Conservation (phyloP, 2,113 vertebrate species). For the Sminthopsis crassicaudata region DNA sequence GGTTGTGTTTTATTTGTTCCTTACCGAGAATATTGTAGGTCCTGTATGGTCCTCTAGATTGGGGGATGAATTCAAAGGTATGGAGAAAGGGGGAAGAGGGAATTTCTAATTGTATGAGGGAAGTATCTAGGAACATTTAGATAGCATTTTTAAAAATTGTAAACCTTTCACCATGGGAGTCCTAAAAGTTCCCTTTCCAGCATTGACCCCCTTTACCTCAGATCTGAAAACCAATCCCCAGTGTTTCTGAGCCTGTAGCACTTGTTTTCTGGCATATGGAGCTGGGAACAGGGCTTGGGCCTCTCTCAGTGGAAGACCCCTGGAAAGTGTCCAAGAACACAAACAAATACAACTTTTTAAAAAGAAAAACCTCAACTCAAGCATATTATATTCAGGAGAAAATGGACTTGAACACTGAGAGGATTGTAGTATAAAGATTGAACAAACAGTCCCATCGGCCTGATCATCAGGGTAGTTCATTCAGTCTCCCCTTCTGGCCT, state of each 20-base stretch:
- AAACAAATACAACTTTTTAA: not conserved
- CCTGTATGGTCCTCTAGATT: not conserved
- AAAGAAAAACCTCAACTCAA: not conserved
- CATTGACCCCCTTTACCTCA: not conserved
- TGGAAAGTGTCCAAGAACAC: constrained; percentile 54
- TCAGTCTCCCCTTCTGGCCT: not conserved
- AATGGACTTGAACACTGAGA: rapidly evolving
- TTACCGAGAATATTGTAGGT: not conserved
- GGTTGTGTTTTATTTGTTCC: not conserved
- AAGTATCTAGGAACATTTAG: not conserved
- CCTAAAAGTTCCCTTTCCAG: not conserved
- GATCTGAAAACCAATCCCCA: not conserved
- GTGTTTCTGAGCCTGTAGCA: not conserved
- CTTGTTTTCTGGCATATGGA: not conserved
- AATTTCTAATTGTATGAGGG: not conserved
- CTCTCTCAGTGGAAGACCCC: not conserved
- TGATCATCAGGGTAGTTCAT: not conserved
- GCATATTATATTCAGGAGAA: not conserved
- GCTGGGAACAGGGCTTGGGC: not conserved
- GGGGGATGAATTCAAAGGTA: not conserved
- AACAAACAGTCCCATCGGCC: not conserved
- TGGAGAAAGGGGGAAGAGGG: not conserved
- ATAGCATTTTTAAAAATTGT: not conserved
- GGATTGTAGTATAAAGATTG: not conserved
- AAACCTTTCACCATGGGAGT: not conserved